These are phyloP conservation scores for Smutsia temminckii DNA, from an alignment of 2,797 vertebrate genomes.

Conservation along the genomic window DNA sequence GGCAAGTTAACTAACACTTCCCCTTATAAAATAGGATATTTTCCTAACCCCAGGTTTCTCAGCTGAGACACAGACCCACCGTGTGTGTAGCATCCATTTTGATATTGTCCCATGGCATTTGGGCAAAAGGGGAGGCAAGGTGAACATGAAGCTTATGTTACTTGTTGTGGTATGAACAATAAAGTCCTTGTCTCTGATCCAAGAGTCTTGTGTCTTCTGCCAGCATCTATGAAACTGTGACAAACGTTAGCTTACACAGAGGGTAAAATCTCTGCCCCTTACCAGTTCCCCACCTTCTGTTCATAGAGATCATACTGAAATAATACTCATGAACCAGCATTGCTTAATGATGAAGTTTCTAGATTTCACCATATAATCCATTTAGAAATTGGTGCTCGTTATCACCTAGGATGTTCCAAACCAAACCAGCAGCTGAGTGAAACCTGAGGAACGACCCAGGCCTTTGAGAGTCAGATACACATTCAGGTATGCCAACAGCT, in stretches of 20 bases:
- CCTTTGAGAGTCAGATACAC: slow-evolving; percentile 36
- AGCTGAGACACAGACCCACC: background rate
- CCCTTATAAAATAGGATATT: background rate
- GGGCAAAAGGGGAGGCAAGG: background rate
- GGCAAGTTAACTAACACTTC: background rate
- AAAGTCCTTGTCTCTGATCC: background rate
- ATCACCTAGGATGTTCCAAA: slow-evolving; percentile 26
- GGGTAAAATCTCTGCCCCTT: background rate
- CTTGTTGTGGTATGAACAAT: background rate
- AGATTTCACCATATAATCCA: background rate
- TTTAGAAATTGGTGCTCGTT: background rate
- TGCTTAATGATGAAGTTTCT: background rate
- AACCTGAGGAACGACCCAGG: background rate
- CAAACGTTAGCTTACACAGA: background rate
- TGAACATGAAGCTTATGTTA: background rate
- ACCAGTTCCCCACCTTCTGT: background rate
- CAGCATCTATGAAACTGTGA: background rate
- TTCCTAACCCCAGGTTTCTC: background rate
- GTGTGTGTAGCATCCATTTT: background rate
- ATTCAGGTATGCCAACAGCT: slow-evolving; percentile 33
- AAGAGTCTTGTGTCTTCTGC: background rate
- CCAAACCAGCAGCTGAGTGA: slow-evolving; percentile 6
- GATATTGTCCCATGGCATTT: background rate
- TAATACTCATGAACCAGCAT: background rate
- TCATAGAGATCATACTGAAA: background rate